Conservation (phyloP, 2,888 invertebrate genomes). For the Blera fallax region DNA sequence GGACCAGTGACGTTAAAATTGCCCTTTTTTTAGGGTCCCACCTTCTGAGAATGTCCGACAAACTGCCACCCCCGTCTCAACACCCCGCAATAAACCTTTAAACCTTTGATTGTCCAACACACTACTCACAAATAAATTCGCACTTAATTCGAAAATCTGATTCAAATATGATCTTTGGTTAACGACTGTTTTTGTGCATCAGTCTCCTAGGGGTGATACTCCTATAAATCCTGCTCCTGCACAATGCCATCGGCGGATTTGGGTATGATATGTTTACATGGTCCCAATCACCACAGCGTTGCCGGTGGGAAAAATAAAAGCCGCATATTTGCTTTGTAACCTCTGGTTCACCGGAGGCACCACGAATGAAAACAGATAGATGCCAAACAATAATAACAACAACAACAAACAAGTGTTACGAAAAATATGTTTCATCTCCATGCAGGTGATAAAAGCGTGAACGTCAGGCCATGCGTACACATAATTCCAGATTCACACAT, state of each 20-base stretch:
- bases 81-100: background rate
- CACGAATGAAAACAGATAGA: constrained; percentile 24
- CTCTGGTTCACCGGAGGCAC: constrained; percentile 29
- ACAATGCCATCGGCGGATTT: constrained; percentile 11
- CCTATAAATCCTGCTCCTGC: background rate
- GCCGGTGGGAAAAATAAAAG: constrained; percentile 8
- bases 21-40: too few relatives aligned
- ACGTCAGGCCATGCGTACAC: background rate
- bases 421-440: background rate
- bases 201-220: background rate
- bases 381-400: constrained; percentile 8
- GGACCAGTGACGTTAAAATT: too few relatives aligned
- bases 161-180: constrained; percentile 28
- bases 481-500: constrained; percentile 26
- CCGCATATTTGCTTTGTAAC: constrained; percentile 47
- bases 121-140: constrained; percentile 23
- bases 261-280: constrained; percentile 23
- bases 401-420: background rate
- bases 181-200: background rate
- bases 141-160: constrained; percentile 31
- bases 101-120: background rate
- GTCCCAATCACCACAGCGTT: background rate
- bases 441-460: constrained; percentile 31
- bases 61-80: too few relatives aligned
- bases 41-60: too few relatives aligned